Evolutionary conservation across 2,113 vertebrate species (phyloP), one percentile per base, ranked within the genome.

Genomic region (Lagopus muta): DNA sequence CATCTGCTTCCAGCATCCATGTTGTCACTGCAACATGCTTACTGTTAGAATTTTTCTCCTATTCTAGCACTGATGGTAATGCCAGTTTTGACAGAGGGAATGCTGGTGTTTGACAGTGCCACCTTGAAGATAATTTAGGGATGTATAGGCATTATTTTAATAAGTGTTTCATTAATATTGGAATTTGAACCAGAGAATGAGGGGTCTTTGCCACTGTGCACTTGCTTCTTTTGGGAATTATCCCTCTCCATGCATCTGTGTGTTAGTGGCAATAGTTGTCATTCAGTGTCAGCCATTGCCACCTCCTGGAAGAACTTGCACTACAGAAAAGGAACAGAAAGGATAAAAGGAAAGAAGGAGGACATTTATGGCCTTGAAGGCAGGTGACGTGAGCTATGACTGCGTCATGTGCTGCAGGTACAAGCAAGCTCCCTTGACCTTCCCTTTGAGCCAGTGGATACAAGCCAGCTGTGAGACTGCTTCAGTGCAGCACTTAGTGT

Each of bases 181-280:
- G 52, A 80, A 77, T 88, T 36, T 10, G 55, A 90, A 86, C 10
- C 50, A 58, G 64, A 55, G 80, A 28, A 54, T 54, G 42, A 91
- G 45, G 36, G 25, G 10, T 36, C 61, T 64, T 64, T 64, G 61
- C 61, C 38, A 19, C 38, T 16, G 10, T 40, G 38, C 61, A 2
- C 30, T 2, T 3, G 10, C 30, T 85, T 47, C 50, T 75, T 90
- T 60, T 79, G 74, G 48, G 74, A 95, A 32, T 55, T 32, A 32
- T 30, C 15, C 25, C 50, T 70, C 43, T 60, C 48, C 58, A 17
- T 0, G 0, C 3, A 1, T 47, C 48, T 66, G 22, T 0, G 0
- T 3, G 1, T 76, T 66, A 38, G 45, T 62, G 60, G 69, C 43
- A 50, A 27, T 18, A 66, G 42, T 14, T 74, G 79, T 8, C 34